phyloP scores from a whole-genome alignment of 2,888 invertebrate species.

The Chrysolina americana region DNA sequence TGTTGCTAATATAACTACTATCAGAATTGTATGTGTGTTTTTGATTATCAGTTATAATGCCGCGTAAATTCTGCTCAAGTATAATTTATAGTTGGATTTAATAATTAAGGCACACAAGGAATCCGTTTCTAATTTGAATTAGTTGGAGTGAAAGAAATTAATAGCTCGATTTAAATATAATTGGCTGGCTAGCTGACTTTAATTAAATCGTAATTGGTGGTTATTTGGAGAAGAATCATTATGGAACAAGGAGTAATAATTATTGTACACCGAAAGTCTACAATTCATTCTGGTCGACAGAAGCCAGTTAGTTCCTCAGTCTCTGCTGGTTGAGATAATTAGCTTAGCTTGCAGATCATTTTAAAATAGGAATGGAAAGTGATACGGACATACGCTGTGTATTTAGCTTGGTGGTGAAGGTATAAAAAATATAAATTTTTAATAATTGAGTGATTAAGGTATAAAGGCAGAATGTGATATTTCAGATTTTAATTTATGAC shows the following conservation, averaged over 20 bases:
- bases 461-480: no score
- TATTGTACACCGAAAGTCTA: conserved; percentile 1
- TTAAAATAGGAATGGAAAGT: no score
- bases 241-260: not conserved
- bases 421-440: no score
- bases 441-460: no score
- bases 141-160: conserved; percentile 19
- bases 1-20: no score
- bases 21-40: not conserved
- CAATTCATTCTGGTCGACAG: not conserved
- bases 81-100: not conserved
- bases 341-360: no score
- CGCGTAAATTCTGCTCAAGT: not conserved
- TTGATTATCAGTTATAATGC: not conserved
- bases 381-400: no score
- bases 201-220: conserved; percentile 14
- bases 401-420: no score
- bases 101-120: not conserved
- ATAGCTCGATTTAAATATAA: conserved; percentile 9
- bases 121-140: conserved; percentile 14
- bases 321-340: not conserved
- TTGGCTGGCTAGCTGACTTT: conserved; percentile 4
- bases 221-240: conserved; percentile 16
- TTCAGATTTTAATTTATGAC: no score
- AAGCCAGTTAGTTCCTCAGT: not conserved